phyloP scores from a whole-genome alignment of 1,140 invertebrate species.

The Zaprionus camerounensis region DNA sequence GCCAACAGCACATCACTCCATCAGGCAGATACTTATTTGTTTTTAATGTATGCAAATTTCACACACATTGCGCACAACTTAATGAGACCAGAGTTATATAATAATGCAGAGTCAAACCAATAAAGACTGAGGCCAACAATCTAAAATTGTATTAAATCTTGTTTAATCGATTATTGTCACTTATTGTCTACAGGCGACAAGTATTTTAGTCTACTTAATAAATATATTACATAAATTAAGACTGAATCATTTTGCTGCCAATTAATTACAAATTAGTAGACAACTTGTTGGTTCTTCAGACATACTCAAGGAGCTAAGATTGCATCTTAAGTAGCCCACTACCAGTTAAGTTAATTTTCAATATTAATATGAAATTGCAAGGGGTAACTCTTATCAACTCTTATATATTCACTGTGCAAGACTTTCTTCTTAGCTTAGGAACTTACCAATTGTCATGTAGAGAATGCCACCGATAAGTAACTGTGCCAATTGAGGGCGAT shows the following conservation, averaged over 20 bases:
- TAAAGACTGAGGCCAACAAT: too few relatives aligned
- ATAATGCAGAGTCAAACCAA: too few relatives aligned
- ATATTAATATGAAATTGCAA: neutral
- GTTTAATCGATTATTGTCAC: too few relatives aligned
- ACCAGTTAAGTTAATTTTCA: neutral
- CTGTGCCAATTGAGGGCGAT: conserved; percentile 56
- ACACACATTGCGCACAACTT: neutral
- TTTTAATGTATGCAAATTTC: conserved; percentile 43
- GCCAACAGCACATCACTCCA: conserved; percentile 29
- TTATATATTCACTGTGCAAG: too few relatives aligned
- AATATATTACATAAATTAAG: neutral
- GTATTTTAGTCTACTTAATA: too few relatives aligned
- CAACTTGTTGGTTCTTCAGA: neutral
- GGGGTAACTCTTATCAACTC: too few relatives aligned
- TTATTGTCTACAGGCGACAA: too few relatives aligned
- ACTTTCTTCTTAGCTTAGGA: neutral
- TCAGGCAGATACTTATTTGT: conserved; percentile 50
- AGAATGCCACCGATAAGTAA: conserved; percentile 64
- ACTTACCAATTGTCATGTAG: conserved; percentile 73
- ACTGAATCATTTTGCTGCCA: neutral
- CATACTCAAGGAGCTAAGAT: neutral
- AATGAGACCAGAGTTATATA: too few relatives aligned
- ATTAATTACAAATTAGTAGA: neutral
- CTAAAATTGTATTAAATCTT: too few relatives aligned
- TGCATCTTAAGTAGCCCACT: too few relatives aligned